phyloP scores from a whole-genome alignment of 2,113 vertebrate genomes.

The Meleagris gallopavo region DNA sequence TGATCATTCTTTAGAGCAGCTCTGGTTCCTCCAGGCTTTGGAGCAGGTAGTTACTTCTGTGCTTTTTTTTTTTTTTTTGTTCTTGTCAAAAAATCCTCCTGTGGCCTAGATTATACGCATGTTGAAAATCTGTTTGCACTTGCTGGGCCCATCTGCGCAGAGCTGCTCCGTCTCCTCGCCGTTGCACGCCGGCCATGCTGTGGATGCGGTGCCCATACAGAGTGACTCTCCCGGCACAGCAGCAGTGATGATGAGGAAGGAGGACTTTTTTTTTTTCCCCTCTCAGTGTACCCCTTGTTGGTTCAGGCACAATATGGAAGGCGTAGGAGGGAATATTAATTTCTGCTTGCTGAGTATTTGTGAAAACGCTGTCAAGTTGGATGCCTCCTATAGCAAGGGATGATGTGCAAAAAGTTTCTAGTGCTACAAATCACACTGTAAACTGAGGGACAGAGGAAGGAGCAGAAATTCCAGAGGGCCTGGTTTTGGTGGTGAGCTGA shows the following conservation, averaged over 20 bases:
- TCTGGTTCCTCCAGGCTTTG: background rate
- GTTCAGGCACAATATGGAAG: background rate
- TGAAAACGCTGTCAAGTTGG: background rate
- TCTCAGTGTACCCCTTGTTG: background rate
- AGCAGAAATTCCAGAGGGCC: background rate
- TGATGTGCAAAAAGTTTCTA: background rate
- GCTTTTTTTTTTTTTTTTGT: background rate
- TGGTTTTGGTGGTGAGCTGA: background rate
- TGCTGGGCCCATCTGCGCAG: constrained; percentile 24
- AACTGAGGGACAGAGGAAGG: background rate
- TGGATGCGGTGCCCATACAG: background rate
- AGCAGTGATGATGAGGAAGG: background rate
- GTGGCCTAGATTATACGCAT: background rate
- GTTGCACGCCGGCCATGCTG: accelerated
- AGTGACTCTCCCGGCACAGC: background rate
- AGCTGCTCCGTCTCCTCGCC: background rate
- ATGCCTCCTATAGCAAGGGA: accelerated
- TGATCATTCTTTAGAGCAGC: background rate
- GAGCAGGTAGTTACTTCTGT: background rate
- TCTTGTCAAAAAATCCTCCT: constrained; percentile 20
- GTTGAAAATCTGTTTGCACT: constrained; percentile 54
- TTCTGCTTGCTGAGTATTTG: background rate
- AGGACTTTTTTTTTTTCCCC: background rate
- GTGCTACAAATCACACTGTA: accelerated
- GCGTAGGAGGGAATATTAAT: background rate